A percentile compares a stretch with the other conserved stretches of the same genome.
phyloP scores from a whole-genome alignment of 23 tunicate genomes.

The Trididemnum clinides region DNA sequence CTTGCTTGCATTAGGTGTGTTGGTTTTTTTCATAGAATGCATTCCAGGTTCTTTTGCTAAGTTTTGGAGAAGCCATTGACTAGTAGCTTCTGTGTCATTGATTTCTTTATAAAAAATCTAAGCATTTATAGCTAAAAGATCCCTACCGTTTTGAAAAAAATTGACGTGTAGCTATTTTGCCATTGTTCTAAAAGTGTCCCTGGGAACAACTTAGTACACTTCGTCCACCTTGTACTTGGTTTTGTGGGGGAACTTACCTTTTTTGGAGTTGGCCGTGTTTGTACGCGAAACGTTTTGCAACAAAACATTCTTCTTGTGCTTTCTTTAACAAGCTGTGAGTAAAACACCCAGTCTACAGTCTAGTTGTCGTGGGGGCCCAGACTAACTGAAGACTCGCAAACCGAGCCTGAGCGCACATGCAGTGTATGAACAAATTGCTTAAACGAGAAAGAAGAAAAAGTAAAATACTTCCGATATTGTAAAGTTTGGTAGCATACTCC shows the following conservation, averaged over 20 bases:
- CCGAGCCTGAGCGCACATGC: no score
- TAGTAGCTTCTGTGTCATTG: background rate
- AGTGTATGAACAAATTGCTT: no score
- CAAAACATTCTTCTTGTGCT: conserved; percentile 2
- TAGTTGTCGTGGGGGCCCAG: no score
- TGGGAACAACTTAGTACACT: background rate
- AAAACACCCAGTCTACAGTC: no score
- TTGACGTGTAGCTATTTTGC: background rate
- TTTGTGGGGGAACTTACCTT: background rate
- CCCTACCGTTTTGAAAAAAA: background rate
- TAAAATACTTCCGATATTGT: background rate
- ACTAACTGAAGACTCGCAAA: no score
- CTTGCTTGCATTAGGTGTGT: background rate
- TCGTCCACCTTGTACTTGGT: background rate
- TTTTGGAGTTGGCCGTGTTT: background rate
- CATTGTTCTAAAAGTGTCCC: background rate
- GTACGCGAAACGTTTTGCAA: background rate
- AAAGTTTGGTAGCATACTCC: conserved; percentile 4
- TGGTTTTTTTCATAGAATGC: background rate
- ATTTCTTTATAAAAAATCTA: background rate
- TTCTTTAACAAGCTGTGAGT: background rate
- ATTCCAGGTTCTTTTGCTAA: background rate
- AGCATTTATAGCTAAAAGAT: background rate
- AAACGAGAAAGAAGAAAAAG: no score
- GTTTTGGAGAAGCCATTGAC: background rate